Percentiles rank a stretch among this genome's conserved stretches.
These are phyloP conservation scores for Lasioglossum morio DNA, from an alignment of 2,888 invertebrate genomes.

Conservation along the genomic window DNA sequence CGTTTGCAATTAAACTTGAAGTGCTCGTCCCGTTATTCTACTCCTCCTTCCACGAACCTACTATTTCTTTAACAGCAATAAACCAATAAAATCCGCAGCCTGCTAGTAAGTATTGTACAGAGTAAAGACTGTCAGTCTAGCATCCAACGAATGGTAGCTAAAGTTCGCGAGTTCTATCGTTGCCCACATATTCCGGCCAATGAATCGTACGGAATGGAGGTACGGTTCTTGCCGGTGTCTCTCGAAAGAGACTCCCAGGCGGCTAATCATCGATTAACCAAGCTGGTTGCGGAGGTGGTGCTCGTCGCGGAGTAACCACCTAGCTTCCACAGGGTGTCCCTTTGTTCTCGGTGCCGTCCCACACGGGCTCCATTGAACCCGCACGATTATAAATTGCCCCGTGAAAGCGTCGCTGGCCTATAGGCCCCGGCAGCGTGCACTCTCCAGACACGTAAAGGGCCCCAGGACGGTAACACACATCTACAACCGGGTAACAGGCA, in stretches of 20 bases:
- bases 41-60: too few relatives aligned
- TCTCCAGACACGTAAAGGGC: conserved; percentile 61
- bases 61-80: not conserved
- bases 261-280: conserved; percentile 60
- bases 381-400: conserved; percentile 79
- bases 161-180: not conserved
- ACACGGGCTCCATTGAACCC: conserved; percentile 78
- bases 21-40: too few relatives aligned
- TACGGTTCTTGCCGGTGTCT: not conserved
- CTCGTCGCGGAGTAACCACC: conserved; percentile 45
- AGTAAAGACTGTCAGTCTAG: not conserved
- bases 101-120: not conserved
- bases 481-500: conserved; percentile 45
- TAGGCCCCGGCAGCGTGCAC: conserved; percentile 54
- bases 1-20: too few relatives aligned
- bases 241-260: conserved; percentile 27
- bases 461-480: conserved; percentile 45
- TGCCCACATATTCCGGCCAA: not conserved
- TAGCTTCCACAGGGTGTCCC: conserved; percentile 64
- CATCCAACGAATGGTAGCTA: not conserved
- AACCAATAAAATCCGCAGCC: not conserved
- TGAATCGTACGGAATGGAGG: not conserved
- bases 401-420: conserved; percentile 69
- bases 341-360: conserved; percentile 76
- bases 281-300: conserved; percentile 53